A percentile compares a stretch with the other conserved stretches of the same genome.
Evolutionary conservation across 2,113 vertebrate genomes (phyloP).

Genomic region (Epinephelus lanceolatus): DNA sequence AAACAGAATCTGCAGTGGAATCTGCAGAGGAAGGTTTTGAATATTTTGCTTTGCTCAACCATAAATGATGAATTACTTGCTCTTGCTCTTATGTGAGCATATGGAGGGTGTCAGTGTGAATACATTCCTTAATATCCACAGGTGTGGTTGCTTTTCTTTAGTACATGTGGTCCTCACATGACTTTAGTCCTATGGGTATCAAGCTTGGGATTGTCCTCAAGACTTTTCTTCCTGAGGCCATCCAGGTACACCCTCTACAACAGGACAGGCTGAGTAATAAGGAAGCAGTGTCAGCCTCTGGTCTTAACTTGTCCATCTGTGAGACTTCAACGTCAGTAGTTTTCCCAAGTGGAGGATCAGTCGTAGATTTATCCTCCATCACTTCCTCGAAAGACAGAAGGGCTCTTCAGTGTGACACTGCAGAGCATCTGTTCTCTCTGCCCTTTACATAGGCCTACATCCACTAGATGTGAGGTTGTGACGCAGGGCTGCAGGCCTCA

Average conservation of each 20-base stretch:
- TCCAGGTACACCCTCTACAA: not conserved
- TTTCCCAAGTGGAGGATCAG: constrained; percentile 24
- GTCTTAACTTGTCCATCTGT: constrained; percentile 17
- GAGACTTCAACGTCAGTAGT: constrained; percentile 42
- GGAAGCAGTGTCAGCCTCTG: not conserved
- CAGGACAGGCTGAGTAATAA: constrained; percentile 1
- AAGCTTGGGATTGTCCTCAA: constrained; percentile 18
- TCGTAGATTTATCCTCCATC: constrained; percentile 5
- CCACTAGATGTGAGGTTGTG: constrained; percentile 27
- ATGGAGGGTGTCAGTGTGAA: not conserved
- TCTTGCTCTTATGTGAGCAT: not conserved
- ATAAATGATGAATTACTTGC: not conserved
- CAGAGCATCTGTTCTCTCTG: constrained; percentile 12
- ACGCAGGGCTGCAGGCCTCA: constrained; percentile 59
- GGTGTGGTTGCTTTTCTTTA: not conserved
- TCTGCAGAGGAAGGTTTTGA: not conserved
- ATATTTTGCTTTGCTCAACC: constrained; percentile 25
- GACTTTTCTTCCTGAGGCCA: not conserved
- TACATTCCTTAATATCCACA: not conserved
- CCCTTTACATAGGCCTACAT: constrained; percentile 24
- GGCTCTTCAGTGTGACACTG: constrained; percentile 9
- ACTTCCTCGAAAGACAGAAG: not conserved
- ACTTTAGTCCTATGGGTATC: not conserved
- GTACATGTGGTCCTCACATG: not conserved
- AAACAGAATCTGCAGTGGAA: constrained; percentile 17